phyloP scores from a whole-genome alignment of 2,888 invertebrate genomes.

The Dryobota labecula region DNA sequence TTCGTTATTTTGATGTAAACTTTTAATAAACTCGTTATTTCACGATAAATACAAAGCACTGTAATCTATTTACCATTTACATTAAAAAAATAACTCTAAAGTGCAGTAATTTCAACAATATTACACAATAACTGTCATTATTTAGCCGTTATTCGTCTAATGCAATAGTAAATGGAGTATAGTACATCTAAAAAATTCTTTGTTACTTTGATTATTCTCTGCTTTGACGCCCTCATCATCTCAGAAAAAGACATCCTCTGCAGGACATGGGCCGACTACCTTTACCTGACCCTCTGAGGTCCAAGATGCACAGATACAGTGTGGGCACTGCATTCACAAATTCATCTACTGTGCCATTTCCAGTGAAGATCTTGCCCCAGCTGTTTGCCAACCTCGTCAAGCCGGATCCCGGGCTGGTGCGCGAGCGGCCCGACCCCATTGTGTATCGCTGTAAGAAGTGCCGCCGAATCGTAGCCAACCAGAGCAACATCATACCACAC shows the following conservation, averaged over 20 bases:
- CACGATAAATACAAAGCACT: too few species aligned
- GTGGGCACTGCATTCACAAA: slow-evolving; percentile 14
- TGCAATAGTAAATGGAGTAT: too few species aligned
- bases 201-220: not conserved
- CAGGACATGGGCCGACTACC: not conserved
- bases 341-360: slow-evolving; percentile 52
- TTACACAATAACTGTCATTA: too few species aligned
- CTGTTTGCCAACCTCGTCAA: slow-evolving; percentile 94
- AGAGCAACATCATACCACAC: slow-evolving; percentile 95
- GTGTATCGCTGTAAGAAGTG: slow-evolving; percentile 96
- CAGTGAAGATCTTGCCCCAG: slow-evolving; percentile 95
- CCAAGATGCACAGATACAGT: not conserved
- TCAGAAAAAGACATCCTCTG: not conserved
- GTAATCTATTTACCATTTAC: too few species aligned
- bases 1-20: too few species aligned
- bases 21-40: too few species aligned
- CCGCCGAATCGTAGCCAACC: slow-evolving; percentile 95
- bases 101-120: too few species aligned
- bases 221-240: not conserved
- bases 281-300: not conserved
- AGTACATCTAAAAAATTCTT: not conserved
- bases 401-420: slow-evolving; percentile 94
- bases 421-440: slow-evolving; percentile 94
- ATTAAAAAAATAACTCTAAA: too few species aligned
- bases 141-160: too few species aligned